Percentiles rank a stretch among this genome's conserved stretches.
phyloP scores from a whole-genome alignment of 2,113 vertebrate genomes.

The Puffinus mauretanicus region DNA sequence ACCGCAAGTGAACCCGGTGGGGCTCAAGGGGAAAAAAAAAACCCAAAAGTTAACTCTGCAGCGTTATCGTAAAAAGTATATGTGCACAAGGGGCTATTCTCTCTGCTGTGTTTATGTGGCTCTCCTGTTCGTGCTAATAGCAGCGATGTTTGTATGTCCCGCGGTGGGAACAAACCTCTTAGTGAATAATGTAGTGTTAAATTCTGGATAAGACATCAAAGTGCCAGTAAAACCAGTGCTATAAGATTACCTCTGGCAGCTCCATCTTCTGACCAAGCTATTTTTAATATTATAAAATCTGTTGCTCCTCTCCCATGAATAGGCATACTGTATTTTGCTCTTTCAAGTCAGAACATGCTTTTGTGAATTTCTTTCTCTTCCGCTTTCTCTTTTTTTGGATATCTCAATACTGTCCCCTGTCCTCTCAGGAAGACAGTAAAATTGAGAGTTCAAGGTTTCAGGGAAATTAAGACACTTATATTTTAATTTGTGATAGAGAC shows the following conservation, averaged over 20 bases:
- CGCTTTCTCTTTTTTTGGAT: not conserved
- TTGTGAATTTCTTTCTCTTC: not conserved
- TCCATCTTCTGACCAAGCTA: not conserved
- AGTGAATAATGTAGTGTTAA: slow-evolving; percentile 30
- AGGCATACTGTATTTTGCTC: not conserved
- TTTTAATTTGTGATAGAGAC: not conserved
- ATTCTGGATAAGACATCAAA: slow-evolving; percentile 26
- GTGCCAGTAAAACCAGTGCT: slow-evolving; percentile 20
- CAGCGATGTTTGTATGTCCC: not conserved
- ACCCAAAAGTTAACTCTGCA: not conserved
- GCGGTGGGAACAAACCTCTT: not conserved
- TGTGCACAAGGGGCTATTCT: slow-evolving; percentile 7
- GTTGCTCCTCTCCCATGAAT: not conserved
- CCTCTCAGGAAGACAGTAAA: not conserved
- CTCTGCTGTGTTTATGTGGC: not conserved
- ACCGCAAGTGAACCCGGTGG: not conserved
- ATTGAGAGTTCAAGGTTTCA: not conserved
- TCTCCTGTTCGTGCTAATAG: slow-evolving; percentile 24
- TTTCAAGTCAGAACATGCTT: slow-evolving; percentile 1
- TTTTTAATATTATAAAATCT: slow-evolving; percentile 12
- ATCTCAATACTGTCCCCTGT: not conserved
- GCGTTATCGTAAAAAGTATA: not conserved
- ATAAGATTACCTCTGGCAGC: slow-evolving; percentile 7
- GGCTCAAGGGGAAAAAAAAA: not conserved
- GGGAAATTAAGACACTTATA: not conserved